phyloP scores from a whole-genome alignment of 2,797 vertebrate species.

The Paratrypauchen microcephalus region DNA sequence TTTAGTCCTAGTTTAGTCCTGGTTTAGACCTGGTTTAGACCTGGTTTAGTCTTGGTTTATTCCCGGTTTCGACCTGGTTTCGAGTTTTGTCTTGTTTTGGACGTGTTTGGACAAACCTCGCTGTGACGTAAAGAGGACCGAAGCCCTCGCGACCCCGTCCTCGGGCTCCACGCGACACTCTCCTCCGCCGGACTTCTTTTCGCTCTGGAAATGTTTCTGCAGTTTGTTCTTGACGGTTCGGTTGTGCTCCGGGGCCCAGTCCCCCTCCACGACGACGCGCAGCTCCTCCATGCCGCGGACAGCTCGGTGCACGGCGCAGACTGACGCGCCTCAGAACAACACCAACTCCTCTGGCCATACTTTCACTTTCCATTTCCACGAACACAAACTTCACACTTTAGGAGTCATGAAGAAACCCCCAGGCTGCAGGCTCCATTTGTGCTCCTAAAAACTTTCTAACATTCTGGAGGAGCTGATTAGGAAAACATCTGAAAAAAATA shows the following conservation, averaged over 20 bases:
- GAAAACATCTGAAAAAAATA: no score
- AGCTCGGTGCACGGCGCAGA: neutral
- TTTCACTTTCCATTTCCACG: slow-evolving; percentile 63
- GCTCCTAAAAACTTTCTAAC: no score
- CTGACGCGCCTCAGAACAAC: neutral
- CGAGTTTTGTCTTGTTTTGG: no score
- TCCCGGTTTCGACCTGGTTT: no score
- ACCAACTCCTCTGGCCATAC: neutral
- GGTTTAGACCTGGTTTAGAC: no score
- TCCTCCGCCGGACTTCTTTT: slow-evolving; percentile 67
- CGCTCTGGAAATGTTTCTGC: slow-evolving; percentile 72
- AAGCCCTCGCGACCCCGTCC: slow-evolving; percentile 28
- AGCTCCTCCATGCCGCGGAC: slow-evolving; percentile 6
- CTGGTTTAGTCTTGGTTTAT: no score
- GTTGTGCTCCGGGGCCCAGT: slow-evolving; percentile 40
- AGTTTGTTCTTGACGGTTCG: slow-evolving; percentile 63
- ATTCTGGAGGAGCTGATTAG: no score
- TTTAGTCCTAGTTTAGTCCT: no score
- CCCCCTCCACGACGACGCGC: slow-evolving; percentile 58
- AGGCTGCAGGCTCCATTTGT: no score
- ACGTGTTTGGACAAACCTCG: slow-evolving; percentile 41
- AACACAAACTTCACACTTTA: no score
- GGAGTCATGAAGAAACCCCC: no score
- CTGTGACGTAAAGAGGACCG: slow-evolving; percentile 52
- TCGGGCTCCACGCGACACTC: slow-evolving; percentile 66